Conservation (phyloP, 2,797 vertebrate species). For the Perodicticus potto region DNA sequence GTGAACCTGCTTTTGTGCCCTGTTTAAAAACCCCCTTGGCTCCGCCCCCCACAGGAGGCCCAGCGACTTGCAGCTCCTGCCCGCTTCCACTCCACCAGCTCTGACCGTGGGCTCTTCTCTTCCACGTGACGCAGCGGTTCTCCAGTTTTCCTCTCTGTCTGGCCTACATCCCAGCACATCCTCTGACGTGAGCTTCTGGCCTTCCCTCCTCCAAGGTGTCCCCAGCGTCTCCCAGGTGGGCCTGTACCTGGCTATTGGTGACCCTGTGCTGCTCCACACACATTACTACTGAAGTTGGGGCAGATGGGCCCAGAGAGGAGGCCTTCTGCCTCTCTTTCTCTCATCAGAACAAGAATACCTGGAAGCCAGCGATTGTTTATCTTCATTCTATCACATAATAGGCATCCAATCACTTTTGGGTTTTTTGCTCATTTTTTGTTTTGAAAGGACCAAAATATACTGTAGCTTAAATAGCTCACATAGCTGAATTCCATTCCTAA, state of each 20-base stretch:
- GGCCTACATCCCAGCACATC: neutral
- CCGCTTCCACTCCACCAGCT: neutral
- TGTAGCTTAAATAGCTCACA: neutral
- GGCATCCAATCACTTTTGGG: neutral
- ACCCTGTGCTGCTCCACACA: fast-evolving
- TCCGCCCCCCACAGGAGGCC: neutral
- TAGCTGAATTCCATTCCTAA: conserved; percentile 8
- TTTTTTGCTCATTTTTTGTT: neutral
- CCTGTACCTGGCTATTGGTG: neutral
- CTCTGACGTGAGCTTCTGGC: neutral
- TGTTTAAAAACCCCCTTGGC: neutral
- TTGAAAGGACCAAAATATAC: neutral
- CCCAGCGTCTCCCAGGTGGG: neutral
- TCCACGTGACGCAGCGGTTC: neutral
- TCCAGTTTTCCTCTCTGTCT: neutral
- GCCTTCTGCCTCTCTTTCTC: neutral
- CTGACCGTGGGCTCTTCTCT: neutral
- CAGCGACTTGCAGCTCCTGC: no score
- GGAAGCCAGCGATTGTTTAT: neutral
- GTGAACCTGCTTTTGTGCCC: neutral
- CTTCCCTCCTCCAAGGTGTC: neutral
- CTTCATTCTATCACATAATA: neutral
- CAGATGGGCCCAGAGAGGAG: fast-evolving
- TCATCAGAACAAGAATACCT: neutral
- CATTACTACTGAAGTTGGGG: neutral